A percentile compares a stretch with the other conserved stretches of the same genome.
Conservation (phyloP, 2,888 invertebrate genomes). For the Metallyticus violacea region DNA sequence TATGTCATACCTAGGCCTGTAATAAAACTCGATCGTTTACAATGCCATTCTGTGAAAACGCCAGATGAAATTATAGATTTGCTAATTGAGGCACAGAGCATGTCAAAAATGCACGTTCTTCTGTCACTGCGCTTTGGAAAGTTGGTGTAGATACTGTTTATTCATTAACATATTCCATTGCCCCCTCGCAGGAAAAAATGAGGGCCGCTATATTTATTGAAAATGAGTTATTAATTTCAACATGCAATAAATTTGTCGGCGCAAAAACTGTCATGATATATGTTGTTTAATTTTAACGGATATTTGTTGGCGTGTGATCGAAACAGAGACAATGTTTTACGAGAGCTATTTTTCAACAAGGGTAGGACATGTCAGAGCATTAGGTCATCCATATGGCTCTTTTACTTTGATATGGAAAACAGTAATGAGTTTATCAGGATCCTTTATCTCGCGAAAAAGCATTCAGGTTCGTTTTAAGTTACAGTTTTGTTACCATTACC, state of each 20-base stretch:
- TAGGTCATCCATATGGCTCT: background rate
- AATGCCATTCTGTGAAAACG: background rate
- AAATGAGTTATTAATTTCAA: slow-evolving; percentile 12
- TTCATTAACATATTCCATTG: background rate
- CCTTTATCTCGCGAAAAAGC: no score
- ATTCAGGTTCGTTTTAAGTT: no score
- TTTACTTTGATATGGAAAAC: background rate
- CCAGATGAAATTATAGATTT: background rate
- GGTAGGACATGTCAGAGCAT: background rate
- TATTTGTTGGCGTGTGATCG: background rate
- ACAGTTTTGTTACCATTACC: no score
- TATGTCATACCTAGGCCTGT: no score
- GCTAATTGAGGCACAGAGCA: background rate
- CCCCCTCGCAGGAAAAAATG: background rate
- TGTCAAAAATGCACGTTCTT: background rate
- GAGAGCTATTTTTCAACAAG: background rate
- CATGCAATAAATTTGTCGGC: background rate
- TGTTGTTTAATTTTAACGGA: background rate
- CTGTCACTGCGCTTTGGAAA: background rate
- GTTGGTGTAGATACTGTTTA: background rate
- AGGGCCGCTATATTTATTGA: background rate
- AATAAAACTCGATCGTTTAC: no score
- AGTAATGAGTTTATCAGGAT: background rate
- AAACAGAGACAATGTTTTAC: background rate
- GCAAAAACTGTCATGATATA: background rate